Conservation (phyloP, 2,113 vertebrate species). For the Platysternon megacephalum region DNA sequence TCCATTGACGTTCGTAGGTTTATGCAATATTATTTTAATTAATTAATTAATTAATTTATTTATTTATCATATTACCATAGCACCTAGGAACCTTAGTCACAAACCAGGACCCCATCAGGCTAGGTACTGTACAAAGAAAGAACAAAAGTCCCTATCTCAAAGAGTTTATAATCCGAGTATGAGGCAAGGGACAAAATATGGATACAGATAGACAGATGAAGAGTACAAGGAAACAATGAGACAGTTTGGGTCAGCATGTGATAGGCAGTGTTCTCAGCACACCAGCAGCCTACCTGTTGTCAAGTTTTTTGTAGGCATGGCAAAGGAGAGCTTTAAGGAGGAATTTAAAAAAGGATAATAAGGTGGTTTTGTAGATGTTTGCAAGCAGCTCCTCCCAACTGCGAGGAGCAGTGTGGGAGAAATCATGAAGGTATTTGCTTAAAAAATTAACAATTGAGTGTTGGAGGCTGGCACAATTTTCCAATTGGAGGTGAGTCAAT, state of each 20-base stretch:
- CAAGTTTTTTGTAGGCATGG: background rate
- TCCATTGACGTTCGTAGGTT: rapidly evolving
- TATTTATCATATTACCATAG: background rate
- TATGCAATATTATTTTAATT: too few relatives aligned
- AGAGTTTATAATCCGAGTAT: background rate
- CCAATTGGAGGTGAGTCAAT: background rate
- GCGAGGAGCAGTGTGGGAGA: background rate
- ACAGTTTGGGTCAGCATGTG: background rate
- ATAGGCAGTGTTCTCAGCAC: background rate
- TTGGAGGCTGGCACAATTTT: rapidly evolving
- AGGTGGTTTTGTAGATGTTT: background rate
- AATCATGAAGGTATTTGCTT: rapidly evolving
- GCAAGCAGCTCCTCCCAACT: background rate
- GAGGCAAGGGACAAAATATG: background rate
- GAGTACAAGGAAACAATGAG: too few relatives aligned
- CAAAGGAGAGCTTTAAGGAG: background rate
- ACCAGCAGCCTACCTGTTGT: background rate
- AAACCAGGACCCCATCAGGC: too few relatives aligned
- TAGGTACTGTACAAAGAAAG: rapidly evolving
- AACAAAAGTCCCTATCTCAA: too few relatives aligned
- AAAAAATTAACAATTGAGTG: background rate
- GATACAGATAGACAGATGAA: too few relatives aligned
- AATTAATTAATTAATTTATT: background rate
- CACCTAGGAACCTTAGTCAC: too few relatives aligned
- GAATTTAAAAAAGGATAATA: background rate